Evolutionary conservation across 2,113 vertebrate species (phyloP).

Genomic region (Peromyscus californicus): DNA sequence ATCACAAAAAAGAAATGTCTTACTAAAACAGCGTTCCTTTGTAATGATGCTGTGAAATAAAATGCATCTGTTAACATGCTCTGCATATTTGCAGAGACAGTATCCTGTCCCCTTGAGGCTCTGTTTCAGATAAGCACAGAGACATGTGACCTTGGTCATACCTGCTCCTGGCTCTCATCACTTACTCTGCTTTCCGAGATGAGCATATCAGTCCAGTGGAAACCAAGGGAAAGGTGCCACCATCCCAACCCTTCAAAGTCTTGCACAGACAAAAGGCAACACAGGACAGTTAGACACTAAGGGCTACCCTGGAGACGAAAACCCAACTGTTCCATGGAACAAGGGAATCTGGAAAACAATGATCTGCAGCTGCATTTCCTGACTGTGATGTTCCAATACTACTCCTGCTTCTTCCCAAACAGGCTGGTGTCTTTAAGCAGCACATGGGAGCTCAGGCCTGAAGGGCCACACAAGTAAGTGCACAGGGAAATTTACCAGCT

Average conservation of each 20-base stretch:
- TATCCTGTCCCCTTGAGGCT: background rate
- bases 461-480: background rate
- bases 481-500: constrained; percentile 91
- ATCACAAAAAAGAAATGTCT: constrained; percentile 17
- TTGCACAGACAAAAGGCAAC: constrained; percentile 39
- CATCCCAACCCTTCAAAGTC: background rate
- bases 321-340: background rate
- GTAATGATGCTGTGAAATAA: background rate
- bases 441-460: background rate
- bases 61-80: background rate
- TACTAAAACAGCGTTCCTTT: background rate
- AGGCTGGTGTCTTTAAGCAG: background rate
- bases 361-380: background rate
- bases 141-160: background rate
- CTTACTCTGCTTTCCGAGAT: background rate
- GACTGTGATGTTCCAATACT: background rate
- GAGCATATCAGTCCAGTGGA: background rate
- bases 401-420: background rate
- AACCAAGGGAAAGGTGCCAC: background rate
- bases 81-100: background rate
- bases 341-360: background rate
- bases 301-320: background rate
- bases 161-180: background rate
- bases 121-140: background rate
- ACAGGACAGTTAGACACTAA: background rate